Percentiles rank a stretch among this genome's conserved stretches.
These are phyloP conservation scores for Chironomus tentans DNA, from an alignment of 2,888 invertebrate species.

Conservation along the genomic window DNA sequence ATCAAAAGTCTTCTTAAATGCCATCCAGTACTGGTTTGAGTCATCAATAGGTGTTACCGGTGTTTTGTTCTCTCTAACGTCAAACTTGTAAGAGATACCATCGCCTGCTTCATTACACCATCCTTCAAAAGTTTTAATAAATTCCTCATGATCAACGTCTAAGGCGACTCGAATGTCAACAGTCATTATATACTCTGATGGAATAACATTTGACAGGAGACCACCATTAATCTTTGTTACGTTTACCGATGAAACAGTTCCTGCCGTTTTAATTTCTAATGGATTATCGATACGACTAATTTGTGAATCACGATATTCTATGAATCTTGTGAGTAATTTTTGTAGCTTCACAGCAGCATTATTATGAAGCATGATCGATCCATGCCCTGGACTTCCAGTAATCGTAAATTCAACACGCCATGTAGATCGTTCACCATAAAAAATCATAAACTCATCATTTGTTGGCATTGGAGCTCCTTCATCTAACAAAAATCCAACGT, in stretches of 20 bases:
- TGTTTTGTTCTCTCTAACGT: slow-evolving; percentile 52
- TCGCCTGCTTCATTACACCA: slow-evolving; percentile 67
- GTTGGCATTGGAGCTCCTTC: slow-evolving; percentile 71
- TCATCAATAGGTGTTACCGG: slow-evolving; percentile 53
- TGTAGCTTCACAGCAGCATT: slow-evolving; percentile 66
- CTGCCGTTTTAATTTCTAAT: slow-evolving; percentile 47
- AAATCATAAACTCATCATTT: slow-evolving; percentile 54
- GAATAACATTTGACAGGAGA: slow-evolving; percentile 75
- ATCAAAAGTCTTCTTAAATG: slow-evolving; percentile 55
- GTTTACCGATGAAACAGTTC: slow-evolving; percentile 68
- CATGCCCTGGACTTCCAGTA: slow-evolving; percentile 66
- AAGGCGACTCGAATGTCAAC: slow-evolving; percentile 58
- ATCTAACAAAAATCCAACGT: slow-evolving; percentile 77
- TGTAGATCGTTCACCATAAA: slow-evolving; percentile 66
- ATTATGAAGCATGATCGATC: slow-evolving; percentile 54
- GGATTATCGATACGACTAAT: slow-evolving; percentile 42
- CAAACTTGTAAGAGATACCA: slow-evolving; percentile 56
- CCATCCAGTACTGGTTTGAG: slow-evolving; percentile 61
- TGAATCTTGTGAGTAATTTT: slow-evolving; percentile 53
- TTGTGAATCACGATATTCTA: slow-evolving; percentile 52
- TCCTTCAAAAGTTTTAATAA: slow-evolving; percentile 41
- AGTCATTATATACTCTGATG: slow-evolving; percentile 54
- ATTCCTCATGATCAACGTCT: slow-evolving; percentile 47
- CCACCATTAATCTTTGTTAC: slow-evolving; percentile 63
- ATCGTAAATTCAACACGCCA: slow-evolving; percentile 62